phyloP scores from a whole-genome alignment of 2,113 vertebrate species.

The Taurulus bubalis region DNA sequence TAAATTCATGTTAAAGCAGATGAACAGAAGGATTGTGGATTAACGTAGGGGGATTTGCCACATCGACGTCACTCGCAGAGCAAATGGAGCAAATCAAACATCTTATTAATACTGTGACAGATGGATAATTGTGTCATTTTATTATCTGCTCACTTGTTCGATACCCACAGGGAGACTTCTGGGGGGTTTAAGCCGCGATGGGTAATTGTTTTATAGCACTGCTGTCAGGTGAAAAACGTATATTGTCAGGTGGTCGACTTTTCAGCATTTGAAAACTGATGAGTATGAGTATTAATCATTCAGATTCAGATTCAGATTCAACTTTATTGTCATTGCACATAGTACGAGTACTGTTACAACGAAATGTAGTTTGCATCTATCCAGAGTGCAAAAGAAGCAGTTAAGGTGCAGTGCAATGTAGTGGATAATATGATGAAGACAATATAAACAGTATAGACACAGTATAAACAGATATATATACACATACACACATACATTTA shows the following conservation, averaged over 20 bases:
- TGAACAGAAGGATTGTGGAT: conserved; percentile 82
- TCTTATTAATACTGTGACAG: conserved; percentile 80
- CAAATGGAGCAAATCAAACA: conserved; percentile 80
- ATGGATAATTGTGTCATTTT: conserved; percentile 82
- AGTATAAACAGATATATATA: too few relatives aligned
- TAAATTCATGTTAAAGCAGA: conserved; percentile 80
- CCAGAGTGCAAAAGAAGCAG: too few relatives aligned
- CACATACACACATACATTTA: too few relatives aligned
- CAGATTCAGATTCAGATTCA: too few relatives aligned
- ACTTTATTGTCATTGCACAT: too few relatives aligned
- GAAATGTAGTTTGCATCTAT: too few relatives aligned
- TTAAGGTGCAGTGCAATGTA: too few relatives aligned
- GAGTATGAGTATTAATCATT: background rate
- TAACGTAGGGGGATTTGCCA: conserved; percentile 79
- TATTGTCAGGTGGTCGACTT: conserved; percentile 22
- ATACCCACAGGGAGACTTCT: conserved; percentile 68
- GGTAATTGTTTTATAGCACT: conserved; percentile 70
- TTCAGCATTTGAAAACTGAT: background rate
- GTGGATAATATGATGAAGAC: too few relatives aligned
- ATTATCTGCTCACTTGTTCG: conserved; percentile 77
- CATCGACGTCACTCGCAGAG: conserved; percentile 71
- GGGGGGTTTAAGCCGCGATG: conserved; percentile 59
- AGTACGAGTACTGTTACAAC: too few relatives aligned
- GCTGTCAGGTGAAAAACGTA: conserved; percentile 52
- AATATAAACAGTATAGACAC: too few relatives aligned